phyloP scores from a whole-genome alignment of 2,888 invertebrate species.

The Sphinx pinastri region DNA sequence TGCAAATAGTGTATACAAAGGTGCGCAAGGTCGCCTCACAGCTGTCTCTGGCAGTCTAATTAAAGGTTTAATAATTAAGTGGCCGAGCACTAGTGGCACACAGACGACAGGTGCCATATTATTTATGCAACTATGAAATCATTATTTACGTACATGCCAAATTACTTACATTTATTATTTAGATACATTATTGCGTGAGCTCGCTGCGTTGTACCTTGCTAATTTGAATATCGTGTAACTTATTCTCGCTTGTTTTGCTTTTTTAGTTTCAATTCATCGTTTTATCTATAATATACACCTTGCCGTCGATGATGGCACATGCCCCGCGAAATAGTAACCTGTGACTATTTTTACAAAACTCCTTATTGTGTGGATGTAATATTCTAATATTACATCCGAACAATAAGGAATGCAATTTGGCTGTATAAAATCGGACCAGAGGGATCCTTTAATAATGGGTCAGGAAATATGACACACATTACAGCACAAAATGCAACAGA shows the following conservation, averaged over 20 bases:
- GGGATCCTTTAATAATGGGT: too few species aligned
- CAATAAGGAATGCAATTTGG: too few species aligned
- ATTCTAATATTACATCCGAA: too few species aligned
- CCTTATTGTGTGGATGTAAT: neutral
- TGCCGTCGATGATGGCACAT: neutral
- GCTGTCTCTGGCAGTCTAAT: constrained; percentile 70
- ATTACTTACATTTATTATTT: constrained; percentile 68
- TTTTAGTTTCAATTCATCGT: constrained; percentile 6
- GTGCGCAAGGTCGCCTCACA: constrained; percentile 77
- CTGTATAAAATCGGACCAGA: too few species aligned
- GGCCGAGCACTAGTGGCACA: constrained; percentile 53
- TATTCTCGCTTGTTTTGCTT: constrained; percentile 13
- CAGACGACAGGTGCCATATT: constrained; percentile 73
- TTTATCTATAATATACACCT: constrained; percentile 19
- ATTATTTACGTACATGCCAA: constrained; percentile 77
- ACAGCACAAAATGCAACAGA: neutral
- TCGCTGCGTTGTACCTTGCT: constrained; percentile 45
- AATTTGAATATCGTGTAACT: constrained; percentile 43
- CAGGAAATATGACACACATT: too few species aligned
- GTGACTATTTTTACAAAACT: neutral
- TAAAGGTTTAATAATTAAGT: constrained; percentile 83
- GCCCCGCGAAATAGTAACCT: neutral
- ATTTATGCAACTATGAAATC: constrained; percentile 77
- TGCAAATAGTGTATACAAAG: constrained; percentile 73
- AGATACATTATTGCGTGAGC: constrained; percentile 49